Base-by-base conservation (phyloP, 2,113 vertebrate species). In the Murina feae region DNA sequence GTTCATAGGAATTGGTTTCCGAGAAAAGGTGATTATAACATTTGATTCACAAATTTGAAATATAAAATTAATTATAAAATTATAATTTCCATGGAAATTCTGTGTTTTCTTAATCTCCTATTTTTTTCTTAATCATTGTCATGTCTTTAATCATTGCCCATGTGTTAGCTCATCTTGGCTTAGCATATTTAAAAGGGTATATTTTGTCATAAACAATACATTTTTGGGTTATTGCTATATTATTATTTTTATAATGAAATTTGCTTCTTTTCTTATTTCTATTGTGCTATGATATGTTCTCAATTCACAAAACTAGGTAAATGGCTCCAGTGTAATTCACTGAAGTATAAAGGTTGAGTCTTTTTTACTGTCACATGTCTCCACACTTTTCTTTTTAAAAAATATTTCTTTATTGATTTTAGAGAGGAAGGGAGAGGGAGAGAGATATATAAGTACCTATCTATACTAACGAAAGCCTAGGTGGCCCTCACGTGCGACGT, bases 1-100 rank as follows among this genome's bases (percentile, higher is more conserved):
- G 30, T 75, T 20, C 71, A 1, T 17, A 81, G 49, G 25, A 37
- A 25, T 21, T 91, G 39, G 16, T 58, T 72, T 89, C 53, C 32
- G 81, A 69, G 74, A 71, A 96, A 89, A 92, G 74, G 23, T 49
- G 74, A 92, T 66, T 71, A 72, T 72, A 58, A 53, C 30, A 58
- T 83, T 78, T 82, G 28, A 82, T 28, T 94, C 11, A 92, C 53
- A 78, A 83, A 47, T 83, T 78, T 90, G 49, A 86, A 76, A 86
- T 30, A 30, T 49, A 80, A 86, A 74, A 75, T 39, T 71, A 44
- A 44, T 9, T 44, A 44, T 44, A 44, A 44, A 44, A 44, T 78
- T 75, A 49, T 66, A 53, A 39, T 69, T 89, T 72, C 55, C 32
- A 66, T 7, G 32, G 85, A 47, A 58, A 39, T 75, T 21, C 25